Evolutionary conservation across 1,140 invertebrate genomes (phyloP).

Genomic region (Drosophila pectinifera): DNA sequence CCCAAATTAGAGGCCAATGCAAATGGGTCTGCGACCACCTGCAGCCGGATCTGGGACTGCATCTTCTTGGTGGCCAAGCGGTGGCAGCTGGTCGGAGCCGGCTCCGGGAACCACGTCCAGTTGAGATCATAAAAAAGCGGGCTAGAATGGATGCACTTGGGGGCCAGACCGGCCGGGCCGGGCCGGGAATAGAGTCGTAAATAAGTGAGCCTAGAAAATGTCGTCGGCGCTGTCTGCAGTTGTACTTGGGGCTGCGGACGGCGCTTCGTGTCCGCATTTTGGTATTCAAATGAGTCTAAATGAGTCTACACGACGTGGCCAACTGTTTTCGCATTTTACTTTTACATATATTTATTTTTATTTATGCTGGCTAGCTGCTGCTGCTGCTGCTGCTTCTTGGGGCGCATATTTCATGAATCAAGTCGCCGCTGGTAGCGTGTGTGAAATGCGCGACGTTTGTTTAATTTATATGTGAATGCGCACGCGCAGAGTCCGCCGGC

Average conservation of each 20-base stretch:
- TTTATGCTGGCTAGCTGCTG: conserved; percentile 30
- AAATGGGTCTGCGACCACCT: conserved; percentile 41
- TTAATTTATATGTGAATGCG: conserved; percentile 84
- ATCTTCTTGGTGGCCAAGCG: conserved; percentile 37
- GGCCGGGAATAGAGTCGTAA: conserved; percentile 60
- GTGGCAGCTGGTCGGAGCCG: conserved; percentile 28
- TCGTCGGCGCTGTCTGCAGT: conserved; percentile 40
- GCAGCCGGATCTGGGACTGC: conserved; percentile 38
- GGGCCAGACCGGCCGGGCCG: conserved; percentile 16
- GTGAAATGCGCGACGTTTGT: conserved; percentile 73
- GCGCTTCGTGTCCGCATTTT: conserved; percentile 66
- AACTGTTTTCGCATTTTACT: conserved; percentile 34
- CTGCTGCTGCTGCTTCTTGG: conserved; percentile 55
- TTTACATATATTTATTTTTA: conserved; percentile 45
- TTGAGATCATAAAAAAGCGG: conserved; percentile 31
- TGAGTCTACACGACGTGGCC: conserved; percentile 66
- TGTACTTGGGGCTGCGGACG: conserved; percentile 39
- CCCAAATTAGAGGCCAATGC: conserved; percentile 41
- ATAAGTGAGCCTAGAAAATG: conserved; percentile 70
- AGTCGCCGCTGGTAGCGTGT: conserved; percentile 60
- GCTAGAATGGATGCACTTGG: conserved; percentile 47
- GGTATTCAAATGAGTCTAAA: conserved; percentile 77
- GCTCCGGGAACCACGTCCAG: conserved; percentile 20
- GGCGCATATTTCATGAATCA: conserved; percentile 79
- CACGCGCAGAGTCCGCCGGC: conserved; percentile 53